Conservation (phyloP, 2,888 invertebrate genomes). For the Isotomurus palustris region DNA sequence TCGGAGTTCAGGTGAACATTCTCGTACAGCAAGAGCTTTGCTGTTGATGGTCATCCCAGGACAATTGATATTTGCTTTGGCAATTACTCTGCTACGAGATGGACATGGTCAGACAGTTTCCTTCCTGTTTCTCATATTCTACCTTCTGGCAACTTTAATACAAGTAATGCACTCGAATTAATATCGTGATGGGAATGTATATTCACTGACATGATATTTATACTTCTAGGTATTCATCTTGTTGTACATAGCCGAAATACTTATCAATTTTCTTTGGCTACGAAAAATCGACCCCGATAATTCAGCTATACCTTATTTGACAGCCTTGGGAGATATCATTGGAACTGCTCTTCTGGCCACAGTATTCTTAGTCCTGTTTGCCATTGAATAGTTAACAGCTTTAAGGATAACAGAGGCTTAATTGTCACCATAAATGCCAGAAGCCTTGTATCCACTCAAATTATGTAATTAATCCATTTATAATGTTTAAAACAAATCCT, state of each 20-base stretch:
- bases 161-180: conserved; percentile 53
- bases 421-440: no score
- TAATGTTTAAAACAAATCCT: no score
- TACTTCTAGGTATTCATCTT: conserved; percentile 71
- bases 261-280: conserved; percentile 82
- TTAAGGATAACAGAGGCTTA: no score
- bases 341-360: conserved; percentile 72
- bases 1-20: conserved; percentile 52
- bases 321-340: conserved; percentile 87
- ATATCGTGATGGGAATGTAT: not conserved
- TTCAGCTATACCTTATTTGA: conserved; percentile 87
- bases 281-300: conserved; percentile 79
- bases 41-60: conserved; percentile 82
- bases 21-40: conserved; percentile 69
- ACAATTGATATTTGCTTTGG: conserved; percentile 80
- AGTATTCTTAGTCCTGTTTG: conserved; percentile 57
- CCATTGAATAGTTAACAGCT: no score
- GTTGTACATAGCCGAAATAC: conserved; percentile 75
- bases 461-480: no score
- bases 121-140: conserved; percentile 71
- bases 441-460: no score
- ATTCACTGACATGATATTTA: not conserved
- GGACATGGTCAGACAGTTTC: conserved; percentile 77
- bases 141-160: conserved; percentile 65
- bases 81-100: conserved; percentile 77